These are phyloP conservation scores for Montipora efflorescens DNA, from an alignment of 64 coral and sea anemone genomes.

Conservation along the genomic window DNA sequence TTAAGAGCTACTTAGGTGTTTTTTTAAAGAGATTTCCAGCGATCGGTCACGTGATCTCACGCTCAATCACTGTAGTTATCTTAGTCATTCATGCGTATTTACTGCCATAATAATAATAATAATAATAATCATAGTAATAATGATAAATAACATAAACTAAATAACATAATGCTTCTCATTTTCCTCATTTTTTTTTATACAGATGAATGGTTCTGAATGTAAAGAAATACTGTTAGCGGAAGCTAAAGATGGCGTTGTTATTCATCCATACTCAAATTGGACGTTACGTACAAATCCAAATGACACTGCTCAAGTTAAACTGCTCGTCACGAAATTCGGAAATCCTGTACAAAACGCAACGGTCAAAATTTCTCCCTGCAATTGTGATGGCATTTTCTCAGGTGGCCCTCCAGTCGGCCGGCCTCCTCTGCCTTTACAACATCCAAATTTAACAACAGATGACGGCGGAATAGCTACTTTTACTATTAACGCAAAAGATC, in stretches of 20 bases:
- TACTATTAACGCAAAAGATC: conserved; percentile 48
- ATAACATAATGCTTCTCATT: not conserved
- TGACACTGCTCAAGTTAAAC: conserved; percentile 18
- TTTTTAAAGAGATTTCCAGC: no score
- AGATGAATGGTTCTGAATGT: not conserved
- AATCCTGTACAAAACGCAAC: conserved; percentile 23
- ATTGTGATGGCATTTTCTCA: not conserved
- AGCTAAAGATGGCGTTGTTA: conserved; percentile 61
- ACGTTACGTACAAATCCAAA: conserved; percentile 62
- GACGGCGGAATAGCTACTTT: conserved; percentile 58
- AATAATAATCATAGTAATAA: no score
- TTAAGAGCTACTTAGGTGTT: no score
- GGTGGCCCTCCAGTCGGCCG: not conserved
- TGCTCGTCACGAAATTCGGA: conserved; percentile 78
- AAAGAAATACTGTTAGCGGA: conserved; percentile 63
- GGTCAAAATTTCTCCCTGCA: not conserved
- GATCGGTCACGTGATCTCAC: no score
- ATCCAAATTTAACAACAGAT: conserved; percentile 5
- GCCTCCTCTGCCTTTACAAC: not conserved
- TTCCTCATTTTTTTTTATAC: not conserved
- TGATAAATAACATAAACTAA: no score
- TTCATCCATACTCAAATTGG: conserved; percentile 71
- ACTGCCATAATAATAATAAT: no score
- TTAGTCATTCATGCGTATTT: no score
- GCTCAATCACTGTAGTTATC: no score